Base-by-base conservation (phyloP, 2,113 vertebrate genomes). In the Murina feae region DNA sequence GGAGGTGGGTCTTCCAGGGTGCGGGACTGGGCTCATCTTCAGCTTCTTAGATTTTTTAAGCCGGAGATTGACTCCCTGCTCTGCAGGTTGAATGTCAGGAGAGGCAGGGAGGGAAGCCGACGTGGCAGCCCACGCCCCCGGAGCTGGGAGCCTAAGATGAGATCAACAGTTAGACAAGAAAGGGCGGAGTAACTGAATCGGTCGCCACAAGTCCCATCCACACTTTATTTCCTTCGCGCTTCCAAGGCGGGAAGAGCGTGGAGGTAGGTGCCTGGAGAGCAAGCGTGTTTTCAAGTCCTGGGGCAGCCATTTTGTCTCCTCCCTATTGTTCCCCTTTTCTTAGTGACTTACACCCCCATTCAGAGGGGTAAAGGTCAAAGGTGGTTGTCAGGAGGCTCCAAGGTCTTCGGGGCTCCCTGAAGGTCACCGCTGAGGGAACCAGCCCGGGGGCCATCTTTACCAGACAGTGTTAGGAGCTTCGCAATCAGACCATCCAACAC, bases 391-490 rank as follows among this genome's bases (percentile, higher is more conserved):
- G 63, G 87, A 63, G 94, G 79, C 66, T 93, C 66, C 76, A 11
- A 9, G 74, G 85, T 96, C 91, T 93, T 94, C 90, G 42, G 86
- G 86, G n/a, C 16, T 79, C 63, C 89, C 37, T 81, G 92, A 87
- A 96, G 93, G 91, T 96, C 96, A 86, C 6, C 49, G 97, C 51
- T 1, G 97, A 96, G 60, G 53, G 51, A 63, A 21, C 96, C 92
- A 1, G 53, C 95, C 95, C 97, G 94, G 96, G 85, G 68, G 95
- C 96, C 97, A 97, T 97, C 97, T 97, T 97, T 97, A 97, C 96
- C 97, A 97, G 97, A 97, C 97, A 97, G 97, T 97, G 97, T 97
- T 97, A 97, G 97, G 96, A 97, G 95, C 92, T 93, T 95, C 78
- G 47, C 39, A 20, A 83, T 75, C 47, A 96, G 86, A 97, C 66